Evolutionary conservation across 2,113 vertebrate genomes (phyloP), one percentile per base, ranked within the genome.

Genomic region (Miniopterus natalensis): DNA sequence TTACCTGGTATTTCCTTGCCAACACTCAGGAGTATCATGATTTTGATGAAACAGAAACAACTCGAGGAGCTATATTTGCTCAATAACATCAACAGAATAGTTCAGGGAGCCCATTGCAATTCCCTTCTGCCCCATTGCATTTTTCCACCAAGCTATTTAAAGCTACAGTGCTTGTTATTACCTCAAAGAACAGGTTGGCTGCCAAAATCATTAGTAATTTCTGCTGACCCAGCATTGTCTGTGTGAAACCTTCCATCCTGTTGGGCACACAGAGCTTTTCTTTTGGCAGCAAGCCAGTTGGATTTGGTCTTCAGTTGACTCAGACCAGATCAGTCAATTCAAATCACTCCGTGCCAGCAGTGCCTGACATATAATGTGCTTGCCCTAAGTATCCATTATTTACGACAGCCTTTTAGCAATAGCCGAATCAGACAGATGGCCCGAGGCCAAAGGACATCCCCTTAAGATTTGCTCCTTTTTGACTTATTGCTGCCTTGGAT

Each of bases 1-100:
- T 98, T 98, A 98, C 93, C 96, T 98, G 97, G 92, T 98, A 98
- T 98, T 98, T 98, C 96, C 96, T 98, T 98, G 95, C 95, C 90
- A 98, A 83, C 92, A 92, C 96, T 98, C 96, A 92, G 96, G 97
- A 98, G 80, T 97, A 97, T 98, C 91, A 96, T 96, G 97, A 97
- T 97, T 98, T 97, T 98, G 95, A 98, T 98, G 96, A 97, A 98
- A 98, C 2, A 89, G 98, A 98, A 99, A 97, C 96, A 98, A 94
- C 68, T 96, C 90, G 88, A 96, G 96, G 95, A 97, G 79, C 78
- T 98, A 42, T 96, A 97, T 97, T 98, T 97, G 96, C 96, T 95
- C 80, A 84, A 83, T 96, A 97, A 86, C 78, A 94, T 95, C 93
- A 97, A 92, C 77, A 97, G 89, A 97, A 73, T 75, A 88, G 4